Evolutionary conservation across 2,888 invertebrate genomes (phyloP).

Genomic region (Steinernema carpocapsae): DNA sequence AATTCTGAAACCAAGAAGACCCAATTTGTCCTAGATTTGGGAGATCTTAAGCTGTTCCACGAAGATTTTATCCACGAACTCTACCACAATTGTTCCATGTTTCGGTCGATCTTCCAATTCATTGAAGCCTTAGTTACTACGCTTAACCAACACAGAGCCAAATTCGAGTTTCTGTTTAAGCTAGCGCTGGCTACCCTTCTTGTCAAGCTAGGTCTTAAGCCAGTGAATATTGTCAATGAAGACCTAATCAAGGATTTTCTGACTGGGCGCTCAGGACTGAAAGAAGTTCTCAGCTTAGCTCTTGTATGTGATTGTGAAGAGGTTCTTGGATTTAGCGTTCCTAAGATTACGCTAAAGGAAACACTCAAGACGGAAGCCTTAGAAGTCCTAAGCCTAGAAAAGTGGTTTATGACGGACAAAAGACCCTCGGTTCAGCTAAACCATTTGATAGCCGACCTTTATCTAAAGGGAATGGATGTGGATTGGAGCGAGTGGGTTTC

Average conservation of each 20-base stretch:
- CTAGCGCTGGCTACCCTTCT: neutral
- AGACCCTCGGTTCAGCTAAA: slow-evolving; percentile 14
- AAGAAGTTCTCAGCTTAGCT: neutral
- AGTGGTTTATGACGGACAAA: neutral
- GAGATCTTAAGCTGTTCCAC: neutral
- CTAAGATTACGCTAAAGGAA: neutral
- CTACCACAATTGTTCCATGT: slow-evolving; percentile 16
- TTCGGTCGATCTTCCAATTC: neutral
- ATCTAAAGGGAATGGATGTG: neutral
- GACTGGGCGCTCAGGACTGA: neutral
- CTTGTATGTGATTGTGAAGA: neutral
- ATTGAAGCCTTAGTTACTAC: slow-evolving; percentile 3
- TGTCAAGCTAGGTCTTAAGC: neutral
- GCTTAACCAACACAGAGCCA: neutral
- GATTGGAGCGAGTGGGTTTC: neutral
- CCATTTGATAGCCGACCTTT: neutral
- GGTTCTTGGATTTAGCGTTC: neutral
- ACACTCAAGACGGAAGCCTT: neutral
- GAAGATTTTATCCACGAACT: slow-evolving; percentile 23
- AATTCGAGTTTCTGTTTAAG: slow-evolving; percentile 9
- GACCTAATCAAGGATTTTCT: neutral
- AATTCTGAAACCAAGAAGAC: neutral
- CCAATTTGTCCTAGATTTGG: neutral
- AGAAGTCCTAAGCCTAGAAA: neutral
- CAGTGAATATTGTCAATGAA: neutral